Conservation (phyloP, 2,797 vertebrate genomes). For the Notoglanidium macrostoma region DNA sequence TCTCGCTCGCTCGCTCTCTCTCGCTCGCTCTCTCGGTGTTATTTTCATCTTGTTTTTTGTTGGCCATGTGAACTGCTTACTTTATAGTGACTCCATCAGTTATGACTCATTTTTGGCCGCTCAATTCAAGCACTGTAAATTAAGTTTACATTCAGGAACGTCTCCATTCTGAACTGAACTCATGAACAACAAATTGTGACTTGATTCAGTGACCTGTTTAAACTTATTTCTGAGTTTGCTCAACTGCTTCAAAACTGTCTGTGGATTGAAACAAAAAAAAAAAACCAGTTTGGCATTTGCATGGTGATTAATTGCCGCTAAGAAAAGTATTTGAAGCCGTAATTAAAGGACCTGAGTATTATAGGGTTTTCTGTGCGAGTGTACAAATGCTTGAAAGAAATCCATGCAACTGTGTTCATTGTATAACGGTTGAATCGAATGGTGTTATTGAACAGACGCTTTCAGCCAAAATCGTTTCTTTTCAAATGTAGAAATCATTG, state of each 20-base stretch:
- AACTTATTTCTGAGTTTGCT: background rate
- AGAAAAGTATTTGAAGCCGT: background rate
- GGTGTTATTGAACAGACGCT: background rate
- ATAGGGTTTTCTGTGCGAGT: background rate
- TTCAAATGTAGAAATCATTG: background rate
- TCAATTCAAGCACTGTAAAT: background rate
- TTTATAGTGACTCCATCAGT: background rate
- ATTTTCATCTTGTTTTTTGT: background rate
- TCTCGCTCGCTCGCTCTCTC: constrained; percentile 16
- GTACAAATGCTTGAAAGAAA: background rate
- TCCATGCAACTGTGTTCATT: background rate
- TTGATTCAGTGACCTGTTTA: background rate
- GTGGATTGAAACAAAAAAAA: background rate
- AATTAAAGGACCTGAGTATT: background rate
- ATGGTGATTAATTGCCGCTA: background rate
- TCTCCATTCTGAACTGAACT: background rate
- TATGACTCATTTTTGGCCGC: constrained; percentile 7
- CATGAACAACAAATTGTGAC: background rate
- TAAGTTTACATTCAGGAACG: background rate
- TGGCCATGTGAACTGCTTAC: constrained; percentile 5
- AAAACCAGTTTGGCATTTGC: background rate
- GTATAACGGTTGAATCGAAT: background rate
- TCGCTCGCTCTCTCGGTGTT: constrained; percentile 11
- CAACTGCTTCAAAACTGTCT: background rate
- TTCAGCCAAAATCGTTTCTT: background rate